Percentiles rank a stretch among this genome's conserved stretches.
phyloP scores from a whole-genome alignment of 2,888 invertebrate species.

The Drosophila birchii region DNA sequence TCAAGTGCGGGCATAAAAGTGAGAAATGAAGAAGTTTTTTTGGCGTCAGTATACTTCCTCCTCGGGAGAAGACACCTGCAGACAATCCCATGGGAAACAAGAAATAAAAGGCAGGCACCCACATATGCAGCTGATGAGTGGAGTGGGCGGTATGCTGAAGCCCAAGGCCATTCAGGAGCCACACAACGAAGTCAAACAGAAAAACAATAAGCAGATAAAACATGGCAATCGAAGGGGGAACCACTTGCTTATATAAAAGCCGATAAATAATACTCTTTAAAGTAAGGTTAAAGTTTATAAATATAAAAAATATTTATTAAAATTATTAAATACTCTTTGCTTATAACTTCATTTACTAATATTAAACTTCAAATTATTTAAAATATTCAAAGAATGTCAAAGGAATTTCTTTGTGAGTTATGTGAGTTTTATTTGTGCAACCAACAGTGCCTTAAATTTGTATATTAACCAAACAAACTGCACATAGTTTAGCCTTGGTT shows the following conservation, averaged over 20 bases:
- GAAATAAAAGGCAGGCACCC: neutral
- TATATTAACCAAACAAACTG: neutral
- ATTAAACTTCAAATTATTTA: neutral
- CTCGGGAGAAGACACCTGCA: constrained; percentile 55
- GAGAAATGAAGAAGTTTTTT: constrained; percentile 17
- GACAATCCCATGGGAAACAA: constrained; percentile 20
- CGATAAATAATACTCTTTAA: constrained; percentile 21
- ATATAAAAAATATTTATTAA: neutral
- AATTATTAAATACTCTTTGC: neutral
- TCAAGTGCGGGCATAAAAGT: constrained; percentile 53
- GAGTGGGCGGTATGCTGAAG: neutral
- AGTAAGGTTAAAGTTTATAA: neutral
- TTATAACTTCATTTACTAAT: neutral
- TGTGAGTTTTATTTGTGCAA: neutral
- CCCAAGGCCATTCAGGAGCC: constrained; percentile 46
- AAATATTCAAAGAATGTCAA: neutral
- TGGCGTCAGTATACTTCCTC: constrained; percentile 13
- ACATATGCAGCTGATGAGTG: constrained; percentile 15
- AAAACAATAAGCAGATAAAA: constrained; percentile 45
- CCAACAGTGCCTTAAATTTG: neutral
- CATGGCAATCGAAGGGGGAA: neutral
- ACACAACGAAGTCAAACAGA: constrained; percentile 17
- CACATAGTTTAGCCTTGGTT: neutral
- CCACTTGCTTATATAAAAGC: constrained; percentile 4
- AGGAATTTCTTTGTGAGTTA: neutral